phyloP scores from a whole-genome alignment of 53 echinoderm and acorn worm species.

The Zoroaster sp. region DNA sequence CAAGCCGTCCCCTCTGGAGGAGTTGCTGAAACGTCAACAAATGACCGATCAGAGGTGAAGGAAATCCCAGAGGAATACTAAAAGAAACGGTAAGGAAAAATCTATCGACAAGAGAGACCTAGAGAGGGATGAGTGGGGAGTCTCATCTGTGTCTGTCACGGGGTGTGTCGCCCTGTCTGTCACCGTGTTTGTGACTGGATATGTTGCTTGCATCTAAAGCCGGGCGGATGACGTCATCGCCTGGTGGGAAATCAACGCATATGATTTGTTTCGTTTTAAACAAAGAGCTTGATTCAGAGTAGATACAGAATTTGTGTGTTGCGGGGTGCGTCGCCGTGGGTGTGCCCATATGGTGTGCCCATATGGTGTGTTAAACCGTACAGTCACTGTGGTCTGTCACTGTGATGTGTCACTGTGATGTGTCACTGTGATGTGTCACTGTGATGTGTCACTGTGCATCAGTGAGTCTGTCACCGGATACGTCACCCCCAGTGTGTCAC shows the following conservation, averaged over 20 bases:
- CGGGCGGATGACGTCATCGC: background rate
- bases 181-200: constrained; percentile 38
- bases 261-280: constrained; percentile 23
- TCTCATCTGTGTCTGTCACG: constrained; percentile 14
- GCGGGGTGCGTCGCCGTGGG: background rate
- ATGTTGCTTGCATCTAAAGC: background rate
- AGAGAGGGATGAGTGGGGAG: background rate
- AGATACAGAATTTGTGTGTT: background rate
- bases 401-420: too few species aligned
- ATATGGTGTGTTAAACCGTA: too few species aligned
- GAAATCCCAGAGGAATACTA: constrained; percentile 19
- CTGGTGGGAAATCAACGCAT: constrained; percentile 14
- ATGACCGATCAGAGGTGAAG: constrained; percentile 93
- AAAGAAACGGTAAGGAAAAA: constrained; percentile 9
- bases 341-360: background rate
- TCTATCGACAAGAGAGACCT: background rate
- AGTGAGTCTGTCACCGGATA: background rate
- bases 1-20: constrained; percentile 85
- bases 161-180: constrained; percentile 36
- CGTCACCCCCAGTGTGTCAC: background rate
- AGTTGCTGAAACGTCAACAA: constrained; percentile 76
- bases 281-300: constrained; percentile 23
- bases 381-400: too few species aligned
- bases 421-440: too few species aligned
- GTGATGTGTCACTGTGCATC: too few species aligned